Conservation (phyloP, 2,113 vertebrate species). For the Tupaia chinensis region DNA sequence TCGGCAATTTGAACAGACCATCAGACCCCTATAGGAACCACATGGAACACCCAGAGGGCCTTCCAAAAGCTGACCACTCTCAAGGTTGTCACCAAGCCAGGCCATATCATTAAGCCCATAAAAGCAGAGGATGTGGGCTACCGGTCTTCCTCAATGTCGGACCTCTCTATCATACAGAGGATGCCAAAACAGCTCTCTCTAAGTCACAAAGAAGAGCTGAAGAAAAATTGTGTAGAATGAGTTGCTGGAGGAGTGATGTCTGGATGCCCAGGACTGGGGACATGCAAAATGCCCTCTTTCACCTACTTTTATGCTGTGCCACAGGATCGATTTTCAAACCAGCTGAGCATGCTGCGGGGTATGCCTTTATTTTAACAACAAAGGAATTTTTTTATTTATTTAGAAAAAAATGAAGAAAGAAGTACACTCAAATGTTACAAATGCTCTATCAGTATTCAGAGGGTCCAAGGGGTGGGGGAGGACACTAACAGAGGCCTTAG, state of each 20-base stretch:
- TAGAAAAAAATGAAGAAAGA: not conserved
- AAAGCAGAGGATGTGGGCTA: conserved; percentile 86
- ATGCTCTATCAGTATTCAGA: not conserved
- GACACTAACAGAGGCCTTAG: not conserved
- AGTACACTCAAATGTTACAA: not conserved
- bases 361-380: conserved; percentile 66
- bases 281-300: not conserved
- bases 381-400: conserved; percentile 57
- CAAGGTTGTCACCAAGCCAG: conserved; percentile 90
- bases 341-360: not conserved
- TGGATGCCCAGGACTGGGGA: not conserved
- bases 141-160: not conserved
- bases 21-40: conserved; percentile 91
- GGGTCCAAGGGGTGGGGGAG: not conserved
- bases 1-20: conserved; percentile 92
- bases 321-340: conserved; percentile 8
- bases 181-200: conserved; percentile 43
- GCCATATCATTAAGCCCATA: conserved; percentile 95
- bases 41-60: conserved; percentile 93
- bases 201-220: conserved; percentile 55
- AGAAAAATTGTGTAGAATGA: conserved; percentile 61
- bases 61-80: conserved; percentile 92
- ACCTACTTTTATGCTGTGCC: not conserved
- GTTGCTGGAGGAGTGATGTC: conserved; percentile 26
- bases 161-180: conserved; percentile 68